Percentiles rank a stretch among this genome's conserved stretches.
phyloP scores from a whole-genome alignment of 2,888 invertebrate genomes.

The Leptura quadrifasciata region DNA sequence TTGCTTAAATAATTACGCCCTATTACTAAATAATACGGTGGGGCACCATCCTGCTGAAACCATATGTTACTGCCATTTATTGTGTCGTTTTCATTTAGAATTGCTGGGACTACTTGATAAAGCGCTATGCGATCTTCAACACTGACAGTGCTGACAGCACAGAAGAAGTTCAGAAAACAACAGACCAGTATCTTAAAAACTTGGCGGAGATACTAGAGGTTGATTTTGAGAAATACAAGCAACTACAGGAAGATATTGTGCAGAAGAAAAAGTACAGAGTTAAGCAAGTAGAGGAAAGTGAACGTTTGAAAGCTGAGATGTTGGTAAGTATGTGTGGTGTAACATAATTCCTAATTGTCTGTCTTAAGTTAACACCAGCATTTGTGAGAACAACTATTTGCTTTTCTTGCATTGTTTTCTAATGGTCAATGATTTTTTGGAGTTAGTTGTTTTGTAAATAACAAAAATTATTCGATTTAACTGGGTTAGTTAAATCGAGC shows the following conservation, averaged over 20 bases:
- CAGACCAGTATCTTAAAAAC: not conserved
- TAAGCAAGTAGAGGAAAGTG: slow-evolving; percentile 26
- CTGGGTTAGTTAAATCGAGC: too few species aligned
- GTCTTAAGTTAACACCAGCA: too few species aligned
- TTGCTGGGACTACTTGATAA: slow-evolving; percentile 7
- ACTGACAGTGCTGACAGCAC: not conserved
- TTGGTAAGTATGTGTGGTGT: slow-evolving; percentile 26
- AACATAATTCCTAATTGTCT: too few species aligned
- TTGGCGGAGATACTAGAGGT: slow-evolving; percentile 34
- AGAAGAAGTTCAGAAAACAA: not conserved
- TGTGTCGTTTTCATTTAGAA: slow-evolving; percentile 15
- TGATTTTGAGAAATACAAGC: slow-evolving; percentile 19
- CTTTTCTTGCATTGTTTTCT: too few species aligned
- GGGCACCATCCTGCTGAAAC: too few species aligned
- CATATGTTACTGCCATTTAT: too few species aligned
- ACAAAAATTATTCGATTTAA: too few species aligned
- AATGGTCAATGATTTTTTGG: too few species aligned
- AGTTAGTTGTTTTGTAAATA: too few species aligned
- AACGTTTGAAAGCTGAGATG: slow-evolving; percentile 29
- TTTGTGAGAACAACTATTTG: too few species aligned
- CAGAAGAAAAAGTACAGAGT: slow-evolving; percentile 30
- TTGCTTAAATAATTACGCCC: too few species aligned
- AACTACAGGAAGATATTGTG: not conserved
- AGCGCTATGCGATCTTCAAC: slow-evolving; percentile 26
- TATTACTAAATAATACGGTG: too few species aligned